Percentiles rank a stretch among this genome's conserved stretches.
Evolutionary conservation across 2,113 vertebrate genomes (phyloP).

Genomic region (Vombatus ursinus): DNA sequence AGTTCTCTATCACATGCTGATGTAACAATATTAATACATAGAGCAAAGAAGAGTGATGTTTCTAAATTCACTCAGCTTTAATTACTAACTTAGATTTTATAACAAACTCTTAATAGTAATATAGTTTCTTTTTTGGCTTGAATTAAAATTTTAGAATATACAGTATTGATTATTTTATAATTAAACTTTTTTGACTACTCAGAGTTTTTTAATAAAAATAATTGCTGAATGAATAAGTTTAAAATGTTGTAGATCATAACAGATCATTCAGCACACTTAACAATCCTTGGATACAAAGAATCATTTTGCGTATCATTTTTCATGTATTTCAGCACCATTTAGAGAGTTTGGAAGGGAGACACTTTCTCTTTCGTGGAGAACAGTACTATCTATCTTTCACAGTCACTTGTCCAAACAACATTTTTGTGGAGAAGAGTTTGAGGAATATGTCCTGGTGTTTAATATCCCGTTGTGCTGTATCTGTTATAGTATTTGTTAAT

Average conservation of each 20-base stretch:
- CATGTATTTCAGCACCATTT: background rate
- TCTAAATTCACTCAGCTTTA: conserved; percentile 39
- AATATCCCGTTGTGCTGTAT: background rate
- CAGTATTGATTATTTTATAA: conserved; percentile 44
- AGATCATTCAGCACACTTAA: conserved; percentile 23
- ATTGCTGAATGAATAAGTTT: conserved; percentile 27
- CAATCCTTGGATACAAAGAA: background rate
- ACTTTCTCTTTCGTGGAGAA: background rate
- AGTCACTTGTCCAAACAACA: background rate
- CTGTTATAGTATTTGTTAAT: background rate
- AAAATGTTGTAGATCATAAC: background rate
- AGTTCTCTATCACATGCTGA: conserved; percentile 42
- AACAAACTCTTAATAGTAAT: conserved; percentile 16
- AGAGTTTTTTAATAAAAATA: conserved; percentile 34
- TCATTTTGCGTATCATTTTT: background rate
- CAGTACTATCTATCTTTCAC: background rate
- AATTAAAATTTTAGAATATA: conserved; percentile 42
- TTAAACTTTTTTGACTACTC: conserved; percentile 48
- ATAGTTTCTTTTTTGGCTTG: conserved; percentile 35
- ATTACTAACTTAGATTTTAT: conserved; percentile 31
- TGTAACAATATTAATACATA: conserved; percentile 44
- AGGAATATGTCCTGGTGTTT: background rate
- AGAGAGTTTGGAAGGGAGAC: background rate
- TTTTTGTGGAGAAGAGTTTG: background rate
- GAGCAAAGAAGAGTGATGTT: conserved; percentile 29